phyloP scores from a whole-genome alignment of 2,888 invertebrate species.

The Caenorhabditis becei region DNA sequence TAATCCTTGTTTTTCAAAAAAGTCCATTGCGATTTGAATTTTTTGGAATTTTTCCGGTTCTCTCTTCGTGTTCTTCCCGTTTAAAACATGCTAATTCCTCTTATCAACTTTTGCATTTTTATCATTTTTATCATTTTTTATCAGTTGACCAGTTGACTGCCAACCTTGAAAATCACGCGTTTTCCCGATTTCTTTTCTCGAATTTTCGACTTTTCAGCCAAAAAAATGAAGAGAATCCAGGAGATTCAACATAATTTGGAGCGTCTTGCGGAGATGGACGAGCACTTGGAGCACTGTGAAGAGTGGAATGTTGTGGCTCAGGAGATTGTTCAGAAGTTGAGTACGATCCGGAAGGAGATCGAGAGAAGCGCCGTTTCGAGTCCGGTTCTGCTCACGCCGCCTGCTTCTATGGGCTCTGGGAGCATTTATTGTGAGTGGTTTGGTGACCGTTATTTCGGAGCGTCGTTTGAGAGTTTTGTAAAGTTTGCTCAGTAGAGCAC shows the following conservation, averaged over 20 bases:
- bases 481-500: no score
- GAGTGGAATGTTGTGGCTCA: conserved; percentile 58
- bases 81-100: conserved; percentile 33
- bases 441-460: neutral
- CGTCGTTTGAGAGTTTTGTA: neutral
- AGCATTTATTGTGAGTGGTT: conserved; percentile 61
- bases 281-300: conserved; percentile 54
- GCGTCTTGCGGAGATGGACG: conserved; percentile 44
- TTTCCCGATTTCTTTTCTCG: neutral
- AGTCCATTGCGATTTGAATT: neutral
- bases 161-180: conserved; percentile 17
- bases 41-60: neutral
- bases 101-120: conserved; percentile 7
- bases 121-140: conserved; percentile 15
- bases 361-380: conserved; percentile 34
- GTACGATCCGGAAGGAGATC: conserved; percentile 51
- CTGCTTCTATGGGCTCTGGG: conserved; percentile 51
- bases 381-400: conserved; percentile 54
- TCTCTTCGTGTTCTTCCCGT: no score
- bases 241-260: conserved; percentile 51
- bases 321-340: conserved; percentile 52
- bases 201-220: neutral
- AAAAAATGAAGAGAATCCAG: conserved; percentile 42
- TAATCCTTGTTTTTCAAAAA: neutral
- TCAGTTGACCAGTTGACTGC: conserved; percentile 6